phyloP scores from a whole-genome alignment of 2,113 vertebrate species.

The Pedionomus torquatus region DNA sequence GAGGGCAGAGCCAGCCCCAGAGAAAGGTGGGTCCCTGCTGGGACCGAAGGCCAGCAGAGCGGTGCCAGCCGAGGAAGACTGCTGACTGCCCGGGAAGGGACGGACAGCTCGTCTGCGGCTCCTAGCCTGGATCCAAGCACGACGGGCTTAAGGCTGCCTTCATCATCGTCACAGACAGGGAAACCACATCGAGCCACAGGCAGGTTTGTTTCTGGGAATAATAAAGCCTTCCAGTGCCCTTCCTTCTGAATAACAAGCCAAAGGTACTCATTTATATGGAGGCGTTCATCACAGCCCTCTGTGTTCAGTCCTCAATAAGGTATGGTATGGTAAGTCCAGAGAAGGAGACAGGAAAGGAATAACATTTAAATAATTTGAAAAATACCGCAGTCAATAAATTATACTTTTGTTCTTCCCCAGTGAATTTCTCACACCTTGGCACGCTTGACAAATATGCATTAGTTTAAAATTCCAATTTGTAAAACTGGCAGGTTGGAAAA shows the following conservation, averaged over 20 bases:
- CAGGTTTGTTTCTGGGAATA: not conserved
- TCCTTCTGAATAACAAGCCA: not conserved
- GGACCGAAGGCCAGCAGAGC: not conserved
- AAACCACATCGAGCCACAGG: not conserved
- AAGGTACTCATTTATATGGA: not conserved
- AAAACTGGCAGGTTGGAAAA: constrained; percentile 27
- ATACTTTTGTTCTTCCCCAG: constrained; percentile 19
- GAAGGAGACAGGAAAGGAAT: not conserved
- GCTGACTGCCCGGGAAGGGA: not conserved
- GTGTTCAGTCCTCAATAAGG: not conserved
- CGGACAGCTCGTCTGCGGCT: not conserved
- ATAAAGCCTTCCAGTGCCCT: not conserved
- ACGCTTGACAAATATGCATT: constrained; percentile 2
- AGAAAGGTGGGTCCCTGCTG: not conserved
- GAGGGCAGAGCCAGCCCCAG: too few relatives aligned
- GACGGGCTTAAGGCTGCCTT: not conserved
- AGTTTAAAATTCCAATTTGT: constrained; percentile 32
- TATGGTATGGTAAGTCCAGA: not conserved
- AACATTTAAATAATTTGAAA: constrained; percentile 34
- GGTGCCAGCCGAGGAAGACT: not conserved
- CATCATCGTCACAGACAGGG: not conserved
- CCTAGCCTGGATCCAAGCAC: not conserved
- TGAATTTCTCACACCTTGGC: constrained; percentile 13
- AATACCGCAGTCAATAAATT: constrained; percentile 29
- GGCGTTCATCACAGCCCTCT: not conserved